phyloP scores from a whole-genome alignment of 2,888 invertebrate genomes.

The Eupithecia abbreviata region DNA sequence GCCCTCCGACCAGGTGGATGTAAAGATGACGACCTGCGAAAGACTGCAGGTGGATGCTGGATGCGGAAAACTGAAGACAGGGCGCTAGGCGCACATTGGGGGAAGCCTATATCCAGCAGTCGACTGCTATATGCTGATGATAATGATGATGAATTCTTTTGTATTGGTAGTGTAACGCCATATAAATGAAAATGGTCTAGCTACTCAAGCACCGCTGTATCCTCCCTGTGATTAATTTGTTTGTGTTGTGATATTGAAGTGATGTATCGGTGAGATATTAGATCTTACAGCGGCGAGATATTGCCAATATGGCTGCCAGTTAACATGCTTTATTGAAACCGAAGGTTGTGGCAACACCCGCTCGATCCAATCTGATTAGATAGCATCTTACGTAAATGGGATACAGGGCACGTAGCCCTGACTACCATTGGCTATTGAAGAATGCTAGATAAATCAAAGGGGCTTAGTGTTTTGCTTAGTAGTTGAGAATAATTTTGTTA shows the following conservation, averaged over 20 bases:
- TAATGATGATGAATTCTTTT: too few relatives aligned
- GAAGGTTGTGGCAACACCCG: conserved; percentile 3
- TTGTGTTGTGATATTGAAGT: conserved; percentile 39
- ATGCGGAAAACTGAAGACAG: too few relatives aligned
- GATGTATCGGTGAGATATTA: conserved; percentile 38
- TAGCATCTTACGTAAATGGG: neutral
- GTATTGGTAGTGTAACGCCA: neutral
- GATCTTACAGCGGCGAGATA: conserved; percentile 22
- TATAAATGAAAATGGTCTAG: neutral
- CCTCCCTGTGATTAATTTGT: conserved; percentile 37
- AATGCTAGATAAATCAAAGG: neutral
- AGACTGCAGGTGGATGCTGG: too few relatives aligned
- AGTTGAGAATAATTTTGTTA: neutral
- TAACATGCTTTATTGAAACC: conserved; percentile 16
- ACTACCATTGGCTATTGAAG: neutral
- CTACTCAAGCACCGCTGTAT: neutral
- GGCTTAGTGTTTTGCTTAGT: neutral
- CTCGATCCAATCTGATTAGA: neutral
- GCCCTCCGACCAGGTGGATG: too few relatives aligned
- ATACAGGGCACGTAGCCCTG: neutral
- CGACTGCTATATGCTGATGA: too few relatives aligned
- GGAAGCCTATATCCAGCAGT: too few relatives aligned
- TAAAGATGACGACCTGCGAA: too few relatives aligned
- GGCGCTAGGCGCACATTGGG: too few relatives aligned
- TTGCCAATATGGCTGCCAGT: conserved; percentile 13